Evolutionary conservation across 2,888 invertebrate genomes (phyloP).

Genomic region (Scelioninae gen. 1): DNA sequence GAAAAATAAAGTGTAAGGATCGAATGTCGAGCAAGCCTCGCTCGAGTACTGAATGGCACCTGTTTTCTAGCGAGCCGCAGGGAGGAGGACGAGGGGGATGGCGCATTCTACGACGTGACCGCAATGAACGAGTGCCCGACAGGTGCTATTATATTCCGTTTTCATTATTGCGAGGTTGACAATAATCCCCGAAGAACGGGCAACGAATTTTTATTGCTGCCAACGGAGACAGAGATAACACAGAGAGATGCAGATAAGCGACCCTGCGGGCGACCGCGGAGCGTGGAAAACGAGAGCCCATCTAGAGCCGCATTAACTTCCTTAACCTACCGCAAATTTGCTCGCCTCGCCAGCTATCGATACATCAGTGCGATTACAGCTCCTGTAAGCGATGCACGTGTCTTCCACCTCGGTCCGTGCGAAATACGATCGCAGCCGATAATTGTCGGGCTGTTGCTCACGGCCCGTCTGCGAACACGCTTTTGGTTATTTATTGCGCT

Average conservation of each 20-base stretch:
- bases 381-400: conserved; percentile 54
- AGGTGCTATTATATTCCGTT: conserved; percentile 63
- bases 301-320: conserved; percentile 57
- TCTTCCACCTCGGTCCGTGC: conserved; percentile 21
- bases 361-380: conserved; percentile 66
- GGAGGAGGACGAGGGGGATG: conserved; percentile 28
- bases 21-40: conserved; percentile 57
- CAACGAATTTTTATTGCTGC: conserved; percentile 44
- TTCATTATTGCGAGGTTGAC: conserved; percentile 57
- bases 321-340: conserved; percentile 65
- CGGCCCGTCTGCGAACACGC: too few species aligned
- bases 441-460: conserved; percentile 45
- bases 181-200: conserved; percentile 48
- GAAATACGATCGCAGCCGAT: conserved; percentile 47
- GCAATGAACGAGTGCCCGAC: conserved; percentile 59
- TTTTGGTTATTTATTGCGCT: too few species aligned
- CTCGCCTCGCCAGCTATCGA: conserved; percentile 61
- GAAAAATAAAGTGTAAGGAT: conserved; percentile 62
- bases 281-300: conserved; percentile 55
- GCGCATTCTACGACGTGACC: conserved; percentile 63
- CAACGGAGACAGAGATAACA: conserved; percentile 24
- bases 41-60: conserved; percentile 59
- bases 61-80: conserved; percentile 62
- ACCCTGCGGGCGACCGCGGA: conserved; percentile 17
- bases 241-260: conserved; percentile 51